Conservation (phyloP, 2,888 invertebrate genomes). For the Leptopilina drosophilae region DNA sequence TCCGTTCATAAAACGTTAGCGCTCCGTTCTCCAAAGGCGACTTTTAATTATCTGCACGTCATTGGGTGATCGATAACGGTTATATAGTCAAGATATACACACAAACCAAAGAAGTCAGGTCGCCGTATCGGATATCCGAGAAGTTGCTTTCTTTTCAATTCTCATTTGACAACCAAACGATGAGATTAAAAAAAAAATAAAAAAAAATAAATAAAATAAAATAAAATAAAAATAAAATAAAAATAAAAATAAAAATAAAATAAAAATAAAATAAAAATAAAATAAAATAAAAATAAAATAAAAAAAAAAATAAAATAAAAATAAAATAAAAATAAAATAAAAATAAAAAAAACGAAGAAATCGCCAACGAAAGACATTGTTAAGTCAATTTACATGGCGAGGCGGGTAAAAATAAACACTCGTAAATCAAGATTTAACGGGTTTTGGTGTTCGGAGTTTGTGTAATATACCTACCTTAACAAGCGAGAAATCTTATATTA, state of each 20-base stretch:
- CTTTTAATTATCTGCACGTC: constrained; percentile 61
- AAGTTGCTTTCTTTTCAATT: constrained; percentile 14
- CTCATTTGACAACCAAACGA: neutral
- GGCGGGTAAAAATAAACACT: constrained; percentile 21
- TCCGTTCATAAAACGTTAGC: constrained; percentile 65
- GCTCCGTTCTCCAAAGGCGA: constrained; percentile 49
- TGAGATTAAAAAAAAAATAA: neutral
- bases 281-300: neutral
- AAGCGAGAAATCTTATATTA: neutral
- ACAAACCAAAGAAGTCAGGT: constrained; percentile 30
- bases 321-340: neutral
- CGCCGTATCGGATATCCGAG: constrained; percentile 52
- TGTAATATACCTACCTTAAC: constrained; percentile 8
- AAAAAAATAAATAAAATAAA: neutral
- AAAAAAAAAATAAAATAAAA: no score
- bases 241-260: neutral
- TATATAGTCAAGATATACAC: constrained; percentile 43
- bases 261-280: neutral
- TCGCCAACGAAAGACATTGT: neutral
- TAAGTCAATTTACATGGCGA: constrained; percentile 27
- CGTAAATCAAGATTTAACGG: constrained; percentile 39
- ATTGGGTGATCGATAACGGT: constrained; percentile 59
- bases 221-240: no score
- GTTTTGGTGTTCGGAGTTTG: neutral
- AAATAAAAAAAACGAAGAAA: neutral